A percentile compares a stretch with the other conserved stretches of the same genome.
Conservation (phyloP, 2,888 invertebrate species). For the Dolichomitus sp. region DNA sequence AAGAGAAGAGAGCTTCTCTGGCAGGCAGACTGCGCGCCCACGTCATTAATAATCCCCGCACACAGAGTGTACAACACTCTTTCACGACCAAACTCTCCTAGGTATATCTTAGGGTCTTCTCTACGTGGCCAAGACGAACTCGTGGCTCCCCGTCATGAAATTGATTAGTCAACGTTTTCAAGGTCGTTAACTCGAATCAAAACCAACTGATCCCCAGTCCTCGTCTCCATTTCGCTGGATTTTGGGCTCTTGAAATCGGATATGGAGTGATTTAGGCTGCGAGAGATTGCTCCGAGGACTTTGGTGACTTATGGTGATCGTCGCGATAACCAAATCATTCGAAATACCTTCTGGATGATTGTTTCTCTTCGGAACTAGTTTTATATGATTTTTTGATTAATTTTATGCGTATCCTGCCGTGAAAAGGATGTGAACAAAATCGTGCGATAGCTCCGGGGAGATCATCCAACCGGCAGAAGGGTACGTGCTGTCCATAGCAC, state of each 20-base stretch:
- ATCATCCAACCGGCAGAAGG: not conserved
- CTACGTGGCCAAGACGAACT: constrained; percentile 24
- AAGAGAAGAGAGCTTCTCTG: constrained; percentile 33
- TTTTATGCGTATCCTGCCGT: not conserved
- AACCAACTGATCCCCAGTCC: not conserved
- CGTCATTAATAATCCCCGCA: constrained; percentile 70
- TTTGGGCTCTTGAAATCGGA: not conserved
- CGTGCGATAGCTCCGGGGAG: constrained; percentile 1
- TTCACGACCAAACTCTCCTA: constrained; percentile 42
- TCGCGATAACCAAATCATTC: not conserved
- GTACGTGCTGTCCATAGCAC: not conserved
- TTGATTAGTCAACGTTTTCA: constrained; percentile 72
- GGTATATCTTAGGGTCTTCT: constrained; percentile 39
- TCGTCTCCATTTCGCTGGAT: not conserved
- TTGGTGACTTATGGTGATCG: not conserved
- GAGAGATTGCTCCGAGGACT: not conserved
- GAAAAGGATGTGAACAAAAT: not conserved
- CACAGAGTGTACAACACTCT: constrained; percentile 33
- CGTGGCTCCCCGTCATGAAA: constrained; percentile 67
- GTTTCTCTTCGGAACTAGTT: not conserved
- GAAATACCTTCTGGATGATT: not conserved
- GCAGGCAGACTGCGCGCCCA: constrained; percentile 49
- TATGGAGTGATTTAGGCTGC: not conserved
- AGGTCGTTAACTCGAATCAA: constrained; percentile 64
- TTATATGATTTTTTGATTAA: not conserved